A percentile compares a stretch with the other conserved stretches of the same genome.
Conservation (phyloP, 2,797 vertebrate genomes). For the Arrhamphus sclerolepis region DNA sequence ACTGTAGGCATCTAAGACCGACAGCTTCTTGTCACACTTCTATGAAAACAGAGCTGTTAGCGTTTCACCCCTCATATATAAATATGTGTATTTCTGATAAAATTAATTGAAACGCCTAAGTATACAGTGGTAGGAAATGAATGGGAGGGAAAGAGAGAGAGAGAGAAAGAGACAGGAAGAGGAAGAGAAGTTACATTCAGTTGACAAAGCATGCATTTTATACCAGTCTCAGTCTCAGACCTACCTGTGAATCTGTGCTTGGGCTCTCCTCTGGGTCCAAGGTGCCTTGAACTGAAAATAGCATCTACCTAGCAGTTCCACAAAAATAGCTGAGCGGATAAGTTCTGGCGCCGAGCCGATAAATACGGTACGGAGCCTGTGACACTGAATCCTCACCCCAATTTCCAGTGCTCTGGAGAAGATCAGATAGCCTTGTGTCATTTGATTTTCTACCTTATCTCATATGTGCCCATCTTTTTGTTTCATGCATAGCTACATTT, state of each 20-base stretch:
- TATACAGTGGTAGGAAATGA: slow-evolving; percentile 71
- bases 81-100: slow-evolving; percentile 86
- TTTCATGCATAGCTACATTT: slow-evolving; percentile 76
- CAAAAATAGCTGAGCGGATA: slow-evolving; percentile 78
- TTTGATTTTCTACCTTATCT: slow-evolving; percentile 81
- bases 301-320: slow-evolving; percentile 69
- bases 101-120: slow-evolving; percentile 82
- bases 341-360: slow-evolving; percentile 68
- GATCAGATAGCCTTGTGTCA: slow-evolving; percentile 81
- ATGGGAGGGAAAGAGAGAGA: slow-evolving; percentile 32
- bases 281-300: slow-evolving; percentile 76
- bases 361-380: slow-evolving; percentile 78
- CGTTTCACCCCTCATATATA: slow-evolving; percentile 76
- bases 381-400: slow-evolving; percentile 79
- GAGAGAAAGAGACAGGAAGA: slow-evolving; percentile 30
- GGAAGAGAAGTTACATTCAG: slow-evolving; percentile 50
- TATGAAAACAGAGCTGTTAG: slow-evolving; percentile 78
- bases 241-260: slow-evolving; percentile 36
- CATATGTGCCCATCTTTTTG: slow-evolving; percentile 78
- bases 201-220: slow-evolving; percentile 58
- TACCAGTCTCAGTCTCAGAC: slow-evolving; percentile 52
- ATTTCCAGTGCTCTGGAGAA: slow-evolving; percentile 79
- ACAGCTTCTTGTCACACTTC: slow-evolving; percentile 69
- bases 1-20: slow-evolving; percentile 71
- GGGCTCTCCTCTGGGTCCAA: slow-evolving; percentile 59